These are phyloP conservation scores for Lacerta bilineata DNA, from an alignment of 2,797 vertebrate genomes.

Conservation along the genomic window DNA sequence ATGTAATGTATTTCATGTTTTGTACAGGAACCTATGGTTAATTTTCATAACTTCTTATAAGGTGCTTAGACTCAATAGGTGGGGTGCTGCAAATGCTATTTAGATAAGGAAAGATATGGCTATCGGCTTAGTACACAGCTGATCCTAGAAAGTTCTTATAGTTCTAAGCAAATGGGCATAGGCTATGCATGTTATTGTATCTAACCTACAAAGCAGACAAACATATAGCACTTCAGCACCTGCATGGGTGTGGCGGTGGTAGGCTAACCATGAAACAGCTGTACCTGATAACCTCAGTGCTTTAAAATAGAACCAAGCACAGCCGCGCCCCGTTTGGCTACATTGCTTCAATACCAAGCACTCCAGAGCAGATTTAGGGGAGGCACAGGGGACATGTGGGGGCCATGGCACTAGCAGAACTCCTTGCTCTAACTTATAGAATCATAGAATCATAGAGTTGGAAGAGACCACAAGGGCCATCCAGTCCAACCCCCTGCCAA, in stretches of 20 bases:
- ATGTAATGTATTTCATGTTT: neutral
- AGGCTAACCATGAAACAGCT: neutral
- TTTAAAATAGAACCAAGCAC: neutral
- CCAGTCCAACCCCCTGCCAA: no score
- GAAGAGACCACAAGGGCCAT: no score
- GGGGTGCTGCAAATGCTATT: slow-evolving; percentile 20
- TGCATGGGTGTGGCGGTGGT: accelerated
- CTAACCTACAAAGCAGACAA: slow-evolving; percentile 4
- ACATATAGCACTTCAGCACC: neutral
- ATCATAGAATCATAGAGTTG: no score
- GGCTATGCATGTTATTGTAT: neutral
- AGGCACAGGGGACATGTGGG: no score
- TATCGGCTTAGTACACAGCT: slow-evolving; percentile 6
- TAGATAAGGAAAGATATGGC: neutral
- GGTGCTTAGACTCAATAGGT: slow-evolving; percentile 24
- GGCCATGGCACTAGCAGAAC: no score
- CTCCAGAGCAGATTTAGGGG: no score
- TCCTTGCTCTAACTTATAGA: no score
- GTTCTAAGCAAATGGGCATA: slow-evolving; percentile 31
- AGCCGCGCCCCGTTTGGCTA: neutral
- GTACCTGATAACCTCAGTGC: accelerated
- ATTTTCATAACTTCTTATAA: slow-evolving; percentile 4
- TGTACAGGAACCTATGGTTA: neutral
- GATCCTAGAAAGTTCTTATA: neutral
- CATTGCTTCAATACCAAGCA: neutral